phyloP scores from a whole-genome alignment of 2,797 vertebrate genomes.

The Ctenochaetus hawaiiensis region DNA sequence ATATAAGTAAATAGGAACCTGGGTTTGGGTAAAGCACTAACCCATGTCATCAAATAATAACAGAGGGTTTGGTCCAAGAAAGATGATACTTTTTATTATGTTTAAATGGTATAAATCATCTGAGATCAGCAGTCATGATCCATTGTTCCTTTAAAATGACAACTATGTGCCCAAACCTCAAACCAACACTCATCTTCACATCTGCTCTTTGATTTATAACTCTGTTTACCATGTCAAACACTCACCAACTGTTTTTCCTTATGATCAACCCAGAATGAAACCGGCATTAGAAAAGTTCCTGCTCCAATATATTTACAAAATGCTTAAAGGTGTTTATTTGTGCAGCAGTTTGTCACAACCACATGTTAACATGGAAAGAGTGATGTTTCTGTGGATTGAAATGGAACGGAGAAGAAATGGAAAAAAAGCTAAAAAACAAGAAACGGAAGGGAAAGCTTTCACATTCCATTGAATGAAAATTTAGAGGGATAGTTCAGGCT shows the following conservation, averaged over 20 bases:
- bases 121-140: constrained; percentile 35
- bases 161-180: neutral
- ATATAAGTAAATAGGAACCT: too few species aligned
- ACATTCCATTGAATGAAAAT: neutral
- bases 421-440: neutral
- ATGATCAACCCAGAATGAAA: neutral
- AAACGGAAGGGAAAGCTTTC: constrained; percentile 1
- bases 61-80: neutral
- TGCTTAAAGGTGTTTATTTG: neutral
- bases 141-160: neutral
- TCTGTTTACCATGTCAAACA: constrained; percentile 10
- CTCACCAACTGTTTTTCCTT: neutral
- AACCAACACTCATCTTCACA: constrained; percentile 10
- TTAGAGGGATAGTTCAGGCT: neutral
- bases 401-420: neutral
- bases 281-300: neutral
- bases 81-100: constrained; percentile 8
- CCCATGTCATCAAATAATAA: neutral
- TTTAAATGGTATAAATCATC: constrained; percentile 26
- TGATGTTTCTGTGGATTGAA: neutral
- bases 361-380: too few species aligned
- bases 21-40: too few species aligned
- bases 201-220: constrained; percentile 4
- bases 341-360: neutral
- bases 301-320: neutral